Base-by-base conservation (phyloP, 2,797 vertebrate species). In the Momotus momota region DNA sequence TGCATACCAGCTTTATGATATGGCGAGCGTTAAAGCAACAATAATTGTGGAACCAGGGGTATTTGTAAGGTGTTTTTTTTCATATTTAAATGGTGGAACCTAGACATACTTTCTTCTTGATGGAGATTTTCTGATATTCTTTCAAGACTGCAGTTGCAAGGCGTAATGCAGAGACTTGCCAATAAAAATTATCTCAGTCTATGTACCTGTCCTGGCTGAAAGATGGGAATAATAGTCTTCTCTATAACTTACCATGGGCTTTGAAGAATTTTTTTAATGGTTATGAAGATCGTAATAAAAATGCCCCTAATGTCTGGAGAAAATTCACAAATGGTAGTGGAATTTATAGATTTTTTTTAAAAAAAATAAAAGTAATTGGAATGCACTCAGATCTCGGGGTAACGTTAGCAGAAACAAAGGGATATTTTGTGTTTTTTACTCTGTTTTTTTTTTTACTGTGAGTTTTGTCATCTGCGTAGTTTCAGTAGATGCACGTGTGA, bases 401-500 rank as follows among this genome's bases (percentile, higher is more conserved):
- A 25, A 83, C 65, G 58, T 46, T 82, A 38, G 3, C 52, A 54
- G 14, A 62, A 94, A 33, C 11, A 20, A 29, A 71, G 60, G 8
- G 15, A 25, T 27, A n/a, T 40, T 79, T 7, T 78, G 17, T 29
- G 3, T 38, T 55, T 2, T 2, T 66, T 83, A 16, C 5, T 49
- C 2, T 11, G 35, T 26, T 7, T 41, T 18, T 40, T 8, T 48
- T 43, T 40, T n/a, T 2, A 54, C 9, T 3, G 3, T 9, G 40
- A 14, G 4, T 54, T 29, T 80, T 61, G 6, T 65, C 1, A 10
- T 60, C 8, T 38, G 3, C 0, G 0, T 57, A 14, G 31, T 84
- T 82, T 38, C 14, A 16, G 18, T 38, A 31, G 14, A 10, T 69
- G 9, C 6, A 9, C 25, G 18, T 82, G 35, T 51, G 41, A 6